These are phyloP conservation scores for Pachliopta kotzebuea DNA, from an alignment of 2,888 invertebrate genomes.

Conservation along the genomic window DNA sequence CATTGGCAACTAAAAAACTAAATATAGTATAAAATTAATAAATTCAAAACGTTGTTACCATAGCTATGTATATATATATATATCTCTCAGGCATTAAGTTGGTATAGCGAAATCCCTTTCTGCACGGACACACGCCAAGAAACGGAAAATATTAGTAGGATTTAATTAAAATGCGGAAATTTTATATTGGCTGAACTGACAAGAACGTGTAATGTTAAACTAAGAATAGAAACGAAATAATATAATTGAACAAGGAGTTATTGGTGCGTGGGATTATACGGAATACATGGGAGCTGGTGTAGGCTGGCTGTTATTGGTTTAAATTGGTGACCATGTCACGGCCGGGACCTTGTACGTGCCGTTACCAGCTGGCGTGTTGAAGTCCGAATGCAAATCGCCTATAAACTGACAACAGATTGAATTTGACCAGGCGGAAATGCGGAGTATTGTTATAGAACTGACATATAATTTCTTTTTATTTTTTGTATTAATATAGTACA, in stretches of 20 bases:
- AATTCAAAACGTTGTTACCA: too few relatives aligned
- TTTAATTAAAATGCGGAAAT: not conserved
- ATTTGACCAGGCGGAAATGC: not conserved
- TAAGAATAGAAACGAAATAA: conserved; percentile 1
- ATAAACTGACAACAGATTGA: conserved; percentile 19
- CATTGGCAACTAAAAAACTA: too few relatives aligned
- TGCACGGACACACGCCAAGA: too few relatives aligned
- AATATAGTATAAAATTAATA: too few relatives aligned
- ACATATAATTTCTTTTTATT: too few relatives aligned
- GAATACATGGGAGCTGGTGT: conserved; percentile 27
- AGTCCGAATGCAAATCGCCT: conserved; percentile 23
- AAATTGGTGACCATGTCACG: conserved; percentile 31
- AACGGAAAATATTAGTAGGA: too few relatives aligned
- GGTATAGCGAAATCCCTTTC: too few relatives aligned
- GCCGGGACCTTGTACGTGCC: conserved; percentile 14
- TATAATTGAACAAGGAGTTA: conserved; percentile 4
- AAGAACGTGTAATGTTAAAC: not conserved
- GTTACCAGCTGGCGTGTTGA: conserved; percentile 9
- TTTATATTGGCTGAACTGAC: not conserved
- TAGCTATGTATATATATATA: too few relatives aligned
- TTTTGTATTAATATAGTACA: too few relatives aligned
- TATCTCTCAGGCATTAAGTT: too few relatives aligned
- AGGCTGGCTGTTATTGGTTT: conserved; percentile 32
- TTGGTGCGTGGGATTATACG: not conserved
- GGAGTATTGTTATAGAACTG: too few relatives aligned